phyloP scores from a whole-genome alignment of 35 echinoderm and acorn worm species.

The Nesometra sesokonis region DNA sequence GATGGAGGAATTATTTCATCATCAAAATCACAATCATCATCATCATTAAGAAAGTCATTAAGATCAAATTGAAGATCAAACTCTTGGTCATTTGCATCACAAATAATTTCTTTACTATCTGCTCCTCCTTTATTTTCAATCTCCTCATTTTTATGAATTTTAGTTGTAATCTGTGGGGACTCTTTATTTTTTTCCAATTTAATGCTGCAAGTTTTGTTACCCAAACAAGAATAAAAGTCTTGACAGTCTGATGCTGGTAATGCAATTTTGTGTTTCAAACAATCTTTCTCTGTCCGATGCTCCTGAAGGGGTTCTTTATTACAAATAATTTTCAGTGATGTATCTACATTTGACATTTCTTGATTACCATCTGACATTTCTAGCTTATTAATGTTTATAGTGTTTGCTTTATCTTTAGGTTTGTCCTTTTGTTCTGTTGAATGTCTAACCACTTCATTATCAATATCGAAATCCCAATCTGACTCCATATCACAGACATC shows the following conservation, averaged over 20 bases:
- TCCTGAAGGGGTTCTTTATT: not conserved
- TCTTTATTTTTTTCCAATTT: not conserved
- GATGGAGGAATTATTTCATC: constrained; percentile 48
- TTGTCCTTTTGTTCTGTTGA: not conserved
- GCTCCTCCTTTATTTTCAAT: not conserved
- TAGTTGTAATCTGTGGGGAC: not conserved
- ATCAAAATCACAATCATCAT: constrained; percentile 45
- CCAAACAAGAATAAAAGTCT: too few relatives aligned
- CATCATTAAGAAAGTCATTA: constrained; percentile 9
- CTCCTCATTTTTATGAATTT: not conserved
- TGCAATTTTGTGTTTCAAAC: too few relatives aligned
- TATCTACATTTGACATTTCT: too few relatives aligned
- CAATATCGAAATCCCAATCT: not conserved
- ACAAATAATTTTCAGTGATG: too few relatives aligned
- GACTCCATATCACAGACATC: not conserved
- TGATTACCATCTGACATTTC: too few relatives aligned
- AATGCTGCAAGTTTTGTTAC: too few relatives aligned
- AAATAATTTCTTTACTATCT: not conserved
- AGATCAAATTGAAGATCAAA: constrained; percentile 96
- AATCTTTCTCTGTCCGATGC: not conserved
- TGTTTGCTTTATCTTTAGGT: too few relatives aligned
- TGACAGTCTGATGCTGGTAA: too few relatives aligned
- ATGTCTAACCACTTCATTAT: not conserved
- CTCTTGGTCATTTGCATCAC: constrained; percentile 6
- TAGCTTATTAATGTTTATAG: too few relatives aligned